Base-by-base conservation (phyloP, 1,140 invertebrate species). In the Aleiodes sp. region DNA sequence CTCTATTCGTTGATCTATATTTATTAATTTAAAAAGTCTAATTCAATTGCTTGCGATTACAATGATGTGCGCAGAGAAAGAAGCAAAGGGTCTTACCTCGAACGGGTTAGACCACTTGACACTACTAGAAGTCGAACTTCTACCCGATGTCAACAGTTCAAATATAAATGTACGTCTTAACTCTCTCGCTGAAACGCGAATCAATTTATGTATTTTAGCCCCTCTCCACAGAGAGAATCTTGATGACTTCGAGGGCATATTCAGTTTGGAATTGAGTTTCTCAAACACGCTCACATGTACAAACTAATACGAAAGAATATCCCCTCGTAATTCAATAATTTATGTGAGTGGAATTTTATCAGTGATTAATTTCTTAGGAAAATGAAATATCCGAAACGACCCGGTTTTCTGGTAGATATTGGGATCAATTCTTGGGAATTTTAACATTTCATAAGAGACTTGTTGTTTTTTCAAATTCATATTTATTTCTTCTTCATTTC, bases 121-220 rank as follows among this genome's bases (percentile, higher is more conserved):
- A 52, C 46, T 52, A 52, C 8, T 7, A 9, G 16, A n/a, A n/a
- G n/a, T n/a, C n/a, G n/a, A n/a, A 24, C 3, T 52, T 52, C n/a
- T 57, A 8, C 1, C 16, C 21, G 46, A 35, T 80, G 78, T 78
- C 82, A 74, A 74, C 75, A 66, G 66, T 77, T 52, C 67, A 80
- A 78, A 74, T 73, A 73, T 75, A 74, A 70, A 56, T 68, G 69
- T 70, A 78, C 73, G n/a, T 79, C 79, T 66, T 78, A 83, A 70
- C 73, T 63, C 46, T 74, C 65, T 59, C 71, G 71, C 77, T 76
- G 74, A 80, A 72, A 70, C 68, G 76, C 83, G 76, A 80, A 82
- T 82, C 78, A 74, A 83, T 82, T 83, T 85, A 85, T 84, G 80
- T 79, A 75, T 67, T 68, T 41, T 64, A 74, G 70, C 71, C 76